Base-by-base conservation (phyloP, 2,888 invertebrate genomes). In the Mechanitis messenoides region DNA sequence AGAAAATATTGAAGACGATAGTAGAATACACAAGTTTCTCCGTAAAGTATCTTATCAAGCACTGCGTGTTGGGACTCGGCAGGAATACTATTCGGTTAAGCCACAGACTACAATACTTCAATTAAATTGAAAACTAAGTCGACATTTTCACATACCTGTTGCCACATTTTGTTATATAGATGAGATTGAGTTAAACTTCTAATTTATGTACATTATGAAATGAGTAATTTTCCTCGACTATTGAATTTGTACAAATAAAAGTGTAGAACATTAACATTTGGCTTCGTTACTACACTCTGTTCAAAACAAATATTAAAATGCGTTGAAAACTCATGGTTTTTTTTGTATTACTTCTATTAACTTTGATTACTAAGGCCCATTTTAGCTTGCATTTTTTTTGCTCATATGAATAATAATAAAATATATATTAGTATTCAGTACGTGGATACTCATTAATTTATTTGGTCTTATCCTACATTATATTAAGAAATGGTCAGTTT, bases 301-400 rank as follows among this genome's bases (percentile, higher is more conserved):
- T 53, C 55, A 38, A 60, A 66, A 61, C 64, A 69, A 69, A 70
- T 70, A 70, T 68, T 65, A 67, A 68, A 70, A 59, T 53, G 60
- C 61, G 72, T 62, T 71, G 70, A 70, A 69, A 72, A 72, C 71
- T 66, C 66, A 62, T 71, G 69, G 72, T 70, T 72, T 74, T 74
- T 81, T n/a, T n/a, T n/a, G n/a, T n/a, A n/a, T n/a, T 68, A 68
- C 71, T 71, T 72, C 72, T 77, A 77, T 80, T 79, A 81, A 78
- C 78, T 80, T 79, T 78, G 76, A 81, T 73, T 76, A 75, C 75
- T 75, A 72, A 69, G 70, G 70, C 72, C 68, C 70, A 62, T 63
- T 68, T 62, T 63, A 63, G 60, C 58, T 71, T 66, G 68, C 68
- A 54, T 63, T 70, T 72, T 20, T 57, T 62, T 53, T 59, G 35